phyloP scores from a whole-genome alignment of 2,888 invertebrate species.

The Fabriciana adippe region DNA sequence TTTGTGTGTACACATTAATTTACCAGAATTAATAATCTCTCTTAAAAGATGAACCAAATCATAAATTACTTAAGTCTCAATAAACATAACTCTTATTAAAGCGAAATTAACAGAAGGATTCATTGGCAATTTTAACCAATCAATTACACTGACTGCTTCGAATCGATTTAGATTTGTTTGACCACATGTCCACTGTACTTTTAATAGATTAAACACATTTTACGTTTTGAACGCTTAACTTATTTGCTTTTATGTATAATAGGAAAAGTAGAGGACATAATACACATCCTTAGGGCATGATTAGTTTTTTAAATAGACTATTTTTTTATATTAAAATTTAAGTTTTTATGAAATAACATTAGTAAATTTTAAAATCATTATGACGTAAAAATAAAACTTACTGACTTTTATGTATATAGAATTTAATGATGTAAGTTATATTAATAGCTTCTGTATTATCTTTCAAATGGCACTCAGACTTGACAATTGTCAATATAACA shows the following conservation, averaged over 20 bases:
- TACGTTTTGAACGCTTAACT: constrained; percentile 5
- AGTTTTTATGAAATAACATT: too few relatives aligned
- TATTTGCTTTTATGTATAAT: constrained; percentile 8
- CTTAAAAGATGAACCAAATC: constrained; percentile 10
- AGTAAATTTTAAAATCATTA: too few relatives aligned
- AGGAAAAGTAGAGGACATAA: constrained; percentile 1
- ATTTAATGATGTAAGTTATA: too few relatives aligned
- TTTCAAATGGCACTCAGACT: constrained; percentile 23
- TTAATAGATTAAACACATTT: constrained; percentile 22
- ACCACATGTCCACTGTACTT: constrained; percentile 29
- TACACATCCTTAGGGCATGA: constrained; percentile 10
- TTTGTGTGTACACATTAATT: constrained; percentile 1
- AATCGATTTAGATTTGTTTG: constrained; percentile 27
- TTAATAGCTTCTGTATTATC: constrained; percentile 12
- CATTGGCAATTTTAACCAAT: constrained; percentile 30
- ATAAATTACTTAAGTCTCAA: constrained; percentile 24
- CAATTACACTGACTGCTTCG: constrained; percentile 20
- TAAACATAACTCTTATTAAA: constrained; percentile 24
- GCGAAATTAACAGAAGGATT: constrained; percentile 17
- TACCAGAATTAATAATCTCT: constrained; percentile 4
- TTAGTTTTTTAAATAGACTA: not conserved
- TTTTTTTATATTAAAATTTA: too few relatives aligned
- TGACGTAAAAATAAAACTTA: too few relatives aligned
- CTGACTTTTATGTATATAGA: too few relatives aligned
- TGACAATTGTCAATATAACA: constrained; percentile 37